Conservation (phyloP, 2,113 vertebrate species). For the Narcine bancroftii region DNA sequence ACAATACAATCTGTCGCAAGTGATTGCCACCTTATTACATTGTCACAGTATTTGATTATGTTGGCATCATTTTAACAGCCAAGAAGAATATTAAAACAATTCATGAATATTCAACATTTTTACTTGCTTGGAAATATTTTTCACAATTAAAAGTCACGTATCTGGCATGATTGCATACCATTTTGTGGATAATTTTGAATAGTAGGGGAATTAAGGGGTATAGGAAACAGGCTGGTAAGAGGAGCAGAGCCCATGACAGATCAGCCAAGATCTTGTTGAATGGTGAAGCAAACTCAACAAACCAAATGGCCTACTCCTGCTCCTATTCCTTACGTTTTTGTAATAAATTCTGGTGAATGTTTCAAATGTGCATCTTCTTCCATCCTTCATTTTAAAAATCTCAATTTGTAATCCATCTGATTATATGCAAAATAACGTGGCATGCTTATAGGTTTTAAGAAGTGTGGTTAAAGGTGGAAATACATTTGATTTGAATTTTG, state of each 20-base stretch:
- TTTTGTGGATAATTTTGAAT: background rate
- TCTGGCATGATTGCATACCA: background rate
- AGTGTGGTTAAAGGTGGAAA: background rate
- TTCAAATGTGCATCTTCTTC: background rate
- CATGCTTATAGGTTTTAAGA: too few species aligned
- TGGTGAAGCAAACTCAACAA: too few species aligned
- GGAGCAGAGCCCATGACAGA: too few species aligned
- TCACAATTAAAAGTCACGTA: background rate
- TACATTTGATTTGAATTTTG: background rate
- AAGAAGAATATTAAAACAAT: background rate
- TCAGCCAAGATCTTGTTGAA: too few species aligned
- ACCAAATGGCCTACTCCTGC: too few species aligned
- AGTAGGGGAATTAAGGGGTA: too few species aligned
- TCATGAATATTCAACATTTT: constrained; percentile 13
- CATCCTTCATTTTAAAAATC: background rate
- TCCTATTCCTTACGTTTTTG: too few species aligned
- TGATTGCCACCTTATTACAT: background rate
- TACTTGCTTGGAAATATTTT: background rate
- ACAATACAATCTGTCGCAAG: background rate
- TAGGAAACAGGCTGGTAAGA: too few species aligned
- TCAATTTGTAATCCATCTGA: background rate
- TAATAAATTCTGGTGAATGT: background rate
- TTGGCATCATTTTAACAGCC: background rate
- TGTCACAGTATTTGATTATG: background rate
- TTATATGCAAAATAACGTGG: too few species aligned